phyloP scores from a whole-genome alignment of 37 sponge, comb jelly and placozoan genomes.

The Hormiphora californensis region DNA sequence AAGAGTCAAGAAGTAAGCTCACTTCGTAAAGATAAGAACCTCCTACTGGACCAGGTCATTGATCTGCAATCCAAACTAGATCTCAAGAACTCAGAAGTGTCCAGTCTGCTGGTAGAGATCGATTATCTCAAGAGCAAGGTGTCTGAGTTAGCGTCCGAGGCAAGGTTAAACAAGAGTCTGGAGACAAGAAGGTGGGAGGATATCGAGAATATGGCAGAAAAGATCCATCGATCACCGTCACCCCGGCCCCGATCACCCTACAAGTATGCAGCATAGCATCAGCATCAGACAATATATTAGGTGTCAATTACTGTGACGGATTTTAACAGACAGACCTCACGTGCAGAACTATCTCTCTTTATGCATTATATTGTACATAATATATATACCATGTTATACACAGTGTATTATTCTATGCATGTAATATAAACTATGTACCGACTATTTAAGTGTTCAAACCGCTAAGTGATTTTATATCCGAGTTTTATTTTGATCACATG shows the following conservation, averaged over 20 bases:
- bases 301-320: too few species aligned
- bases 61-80: conserved; percentile 37
- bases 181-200: conserved; percentile 56
- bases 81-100: conserved; percentile 16
- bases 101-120: not conserved
- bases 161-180: conserved; percentile 50
- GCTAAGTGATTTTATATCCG: too few species aligned
- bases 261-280: too few species aligned
- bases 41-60: conserved; percentile 44
- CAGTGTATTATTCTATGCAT: too few species aligned
- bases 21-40: conserved; percentile 34
- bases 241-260: conserved; percentile 40
- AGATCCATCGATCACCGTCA: conserved; percentile 32
- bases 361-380: too few species aligned
- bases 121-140: conserved; percentile 16
- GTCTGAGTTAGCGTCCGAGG: conserved; percentile 52
- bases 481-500: too few species aligned
- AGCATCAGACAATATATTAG: too few species aligned
- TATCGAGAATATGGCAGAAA: conserved; percentile 56
- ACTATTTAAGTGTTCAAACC: too few species aligned
- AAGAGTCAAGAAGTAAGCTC: conserved; percentile 1
- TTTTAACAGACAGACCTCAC: too few species aligned
- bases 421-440: too few species aligned
- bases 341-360: too few species aligned
- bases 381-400: too few species aligned